A percentile compares a stretch with the other conserved stretches of the same genome.
Conservation (phyloP, 2,113 vertebrate genomes). For the Atractosteus spatula region DNA sequence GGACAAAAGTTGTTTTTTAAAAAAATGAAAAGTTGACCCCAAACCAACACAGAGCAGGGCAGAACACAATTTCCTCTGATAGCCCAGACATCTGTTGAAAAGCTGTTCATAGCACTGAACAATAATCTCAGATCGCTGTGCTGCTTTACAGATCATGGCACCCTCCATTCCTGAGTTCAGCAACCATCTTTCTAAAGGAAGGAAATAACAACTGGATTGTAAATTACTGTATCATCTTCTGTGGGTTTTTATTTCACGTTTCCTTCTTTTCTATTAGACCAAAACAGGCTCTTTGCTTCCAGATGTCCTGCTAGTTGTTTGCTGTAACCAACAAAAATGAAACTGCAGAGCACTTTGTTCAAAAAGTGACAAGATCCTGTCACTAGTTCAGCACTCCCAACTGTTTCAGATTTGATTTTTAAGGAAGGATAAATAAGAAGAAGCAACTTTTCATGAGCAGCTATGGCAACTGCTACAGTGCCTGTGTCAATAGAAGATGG, state of each 20-base stretch:
- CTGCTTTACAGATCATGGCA: no score
- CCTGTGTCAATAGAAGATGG: background rate
- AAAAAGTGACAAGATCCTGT: background rate
- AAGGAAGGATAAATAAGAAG: background rate
- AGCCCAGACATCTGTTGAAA: slow-evolving; percentile 40
- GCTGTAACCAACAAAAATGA: background rate
- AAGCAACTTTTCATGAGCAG: background rate
- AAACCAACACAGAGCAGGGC: slow-evolving; percentile 21
- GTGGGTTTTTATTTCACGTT: background rate
- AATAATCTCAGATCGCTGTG: no score
- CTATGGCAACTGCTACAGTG: background rate
- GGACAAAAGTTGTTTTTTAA: background rate
- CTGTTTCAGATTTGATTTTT: background rate
- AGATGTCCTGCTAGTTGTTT: background rate
- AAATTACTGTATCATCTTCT: background rate
- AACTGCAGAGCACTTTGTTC: background rate
- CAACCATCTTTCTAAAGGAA: background rate
- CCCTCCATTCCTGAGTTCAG: background rate
- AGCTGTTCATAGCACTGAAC: slow-evolving; percentile 5
- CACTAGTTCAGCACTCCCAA: background rate
- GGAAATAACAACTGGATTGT: background rate
- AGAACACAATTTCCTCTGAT: slow-evolving; percentile 29
- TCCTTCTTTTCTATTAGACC: background rate
- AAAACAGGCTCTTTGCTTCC: background rate
- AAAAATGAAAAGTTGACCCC: background rate